Base-by-base conservation (phyloP, 2,113 vertebrate genomes). In the Chaetura pelagica region DNA sequence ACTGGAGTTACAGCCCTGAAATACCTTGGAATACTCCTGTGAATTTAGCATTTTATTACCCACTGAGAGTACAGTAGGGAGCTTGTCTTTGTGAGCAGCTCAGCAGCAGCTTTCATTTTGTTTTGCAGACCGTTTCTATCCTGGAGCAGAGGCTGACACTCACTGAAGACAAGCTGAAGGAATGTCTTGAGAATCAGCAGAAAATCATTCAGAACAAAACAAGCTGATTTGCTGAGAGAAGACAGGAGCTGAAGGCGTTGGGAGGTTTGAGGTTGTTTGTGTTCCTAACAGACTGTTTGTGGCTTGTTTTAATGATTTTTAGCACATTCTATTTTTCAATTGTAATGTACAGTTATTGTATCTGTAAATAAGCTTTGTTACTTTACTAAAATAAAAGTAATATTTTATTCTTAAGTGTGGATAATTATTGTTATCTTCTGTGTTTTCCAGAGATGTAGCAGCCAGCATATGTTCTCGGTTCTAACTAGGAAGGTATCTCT, bases 161-260 rank as follows among this genome's bases (percentile, higher is more conserved):
- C 95, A 99, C 99, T 0, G 99, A 99, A 97, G 99, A 99, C 98
- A 99, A 99, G 94, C 98, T 99, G 96, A 99, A 99, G 96, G 99
- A 99, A 97, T 99, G 99, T 87, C 97, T 99, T 95, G 98, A 99
- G 93, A 98, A 98, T 97, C 99, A 99, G 97, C 98, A 98, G 97
- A 98, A 98, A 97, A 98, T 99, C 84, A 94, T 97, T 98, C 79
- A 98, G 96, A 97, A 93, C 98, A 83, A 97, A 77, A 73, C 20
- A 4, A 93, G 95, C 11, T 98, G 97, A 98, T 91, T 93, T 73
- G 52, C 51, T 59, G 42, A 61, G 58, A 90, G 94, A 77, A 63
- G 68, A 54, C 15, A 12, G 75, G 92, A 97, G 84, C 94, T 67
- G 73, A 93, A 91, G 75, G 80, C 55, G 15, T 68, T 90, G n/a